Evolutionary conservation across 2,113 vertebrate genomes (phyloP), one percentile per base, ranked within the genome.

Genomic region (Lasiurus cinereus): DNA sequence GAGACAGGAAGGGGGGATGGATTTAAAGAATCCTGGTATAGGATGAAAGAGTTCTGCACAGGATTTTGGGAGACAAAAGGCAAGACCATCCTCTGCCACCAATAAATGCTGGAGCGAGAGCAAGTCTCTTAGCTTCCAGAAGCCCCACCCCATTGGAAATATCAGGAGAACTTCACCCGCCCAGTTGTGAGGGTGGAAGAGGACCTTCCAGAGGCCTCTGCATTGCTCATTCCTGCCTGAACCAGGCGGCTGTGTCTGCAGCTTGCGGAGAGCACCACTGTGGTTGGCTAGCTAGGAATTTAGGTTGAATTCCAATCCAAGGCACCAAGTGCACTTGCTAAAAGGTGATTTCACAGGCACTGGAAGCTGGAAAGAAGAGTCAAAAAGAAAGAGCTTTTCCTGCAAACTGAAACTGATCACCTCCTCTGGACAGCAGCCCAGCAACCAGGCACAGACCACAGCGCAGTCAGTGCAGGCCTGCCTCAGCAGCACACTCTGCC

Each of bases 241-340:
- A 56, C 6, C 8, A 33, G 67, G 1, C 0, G 2, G 31, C 69
- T 5, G 0, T 46, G 13, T 67, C 2, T 16, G 24, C 24, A 50
- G 48, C 2, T 22, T 76, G 27, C 8, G 72, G 16, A 87, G 11
- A 83, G 10, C 2, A 50, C 4, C 2, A 1, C 8, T 74, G 74
- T 21, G 3, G 24, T 84, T 66, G 24, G 8, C 43, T 83, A 73
- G 80, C 82, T 3, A 46, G 39, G 29, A 39, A 64, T 46, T 2
- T n/a, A 88, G 43, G 8, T 12, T 76, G 62, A 70, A 91, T 91
- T 96, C 64, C 56, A 72, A 36, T 69, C n/a, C 78, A 66, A 73
- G 66, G 22, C 19, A 87, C 19, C 36, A 89, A 79, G 24, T 7
- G 27, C 43, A 48, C 46, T 59, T 27, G n/a, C 69, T 91, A 36